A percentile compares a stretch with the other conserved stretches of the same genome.
These are phyloP conservation scores for Cryptocephalus moraei DNA, from an alignment of 2,888 invertebrate genomes.

Conservation along the genomic window DNA sequence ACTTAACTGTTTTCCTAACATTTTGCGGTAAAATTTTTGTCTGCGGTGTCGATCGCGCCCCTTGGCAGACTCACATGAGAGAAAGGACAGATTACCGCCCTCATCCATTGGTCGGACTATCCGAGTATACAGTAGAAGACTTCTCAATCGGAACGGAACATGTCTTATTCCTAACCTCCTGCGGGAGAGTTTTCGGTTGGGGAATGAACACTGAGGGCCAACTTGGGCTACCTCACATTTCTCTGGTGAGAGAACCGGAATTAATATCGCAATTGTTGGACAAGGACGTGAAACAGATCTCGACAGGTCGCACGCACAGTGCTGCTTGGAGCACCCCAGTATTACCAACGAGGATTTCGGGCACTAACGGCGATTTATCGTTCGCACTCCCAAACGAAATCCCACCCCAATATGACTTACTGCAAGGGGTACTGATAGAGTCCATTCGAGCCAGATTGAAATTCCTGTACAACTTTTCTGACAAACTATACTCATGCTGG, in stretches of 20 bases:
- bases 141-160: slow-evolving; percentile 53
- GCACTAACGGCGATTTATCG: slow-evolving; percentile 22
- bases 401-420: slow-evolving; percentile 46
- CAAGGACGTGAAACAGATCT: slow-evolving; percentile 48
- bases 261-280: slow-evolving; percentile 42
- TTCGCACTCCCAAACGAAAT: slow-evolving; percentile 36
- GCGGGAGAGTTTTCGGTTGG: slow-evolving; percentile 50
- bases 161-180: slow-evolving; percentile 45
- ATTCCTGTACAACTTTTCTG: slow-evolving; percentile 51
- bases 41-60: slow-evolving; percentile 50
- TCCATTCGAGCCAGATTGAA: slow-evolving; percentile 45
- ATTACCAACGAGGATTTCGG: slow-evolving; percentile 41
- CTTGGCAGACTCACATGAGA: slow-evolving; percentile 45
- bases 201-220: slow-evolving; percentile 55
- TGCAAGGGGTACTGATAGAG: slow-evolving; percentile 41
- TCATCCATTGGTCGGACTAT: slow-evolving; percentile 40
- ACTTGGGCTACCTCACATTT: slow-evolving; percentile 47
- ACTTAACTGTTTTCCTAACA: slow-evolving; percentile 52
- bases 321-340: slow-evolving; percentile 52
- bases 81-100: slow-evolving; percentile 43
- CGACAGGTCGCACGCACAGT: slow-evolving; percentile 52
- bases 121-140: slow-evolving; percentile 44
- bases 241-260: slow-evolving; percentile 47
- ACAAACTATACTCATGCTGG: slow-evolving; percentile 50
- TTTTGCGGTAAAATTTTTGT: slow-evolving; percentile 48